A percentile compares a stretch with the other conserved stretches of the same genome.
These are phyloP conservation scores for Euura lappo DNA, from an alignment of 1,140 invertebrate species.

Conservation along the genomic window DNA sequence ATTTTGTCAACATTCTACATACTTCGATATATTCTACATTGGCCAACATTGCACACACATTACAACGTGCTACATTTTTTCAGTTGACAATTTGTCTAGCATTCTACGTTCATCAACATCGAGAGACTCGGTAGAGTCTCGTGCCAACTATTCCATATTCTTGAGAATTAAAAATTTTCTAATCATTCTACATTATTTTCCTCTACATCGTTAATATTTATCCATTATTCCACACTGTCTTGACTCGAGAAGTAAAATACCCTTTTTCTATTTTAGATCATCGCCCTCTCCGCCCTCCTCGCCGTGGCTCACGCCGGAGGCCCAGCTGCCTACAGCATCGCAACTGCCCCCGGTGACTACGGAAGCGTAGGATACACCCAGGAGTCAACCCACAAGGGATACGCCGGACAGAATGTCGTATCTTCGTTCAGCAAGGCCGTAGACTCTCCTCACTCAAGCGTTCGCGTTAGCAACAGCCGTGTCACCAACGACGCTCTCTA, in stretches of 20 bases:
- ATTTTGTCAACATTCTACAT: no score
- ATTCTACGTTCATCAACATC: no score
- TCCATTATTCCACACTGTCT: no score
- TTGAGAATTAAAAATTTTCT: no score
- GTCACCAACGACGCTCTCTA: constrained; percentile 58
- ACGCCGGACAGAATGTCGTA: constrained; percentile 59
- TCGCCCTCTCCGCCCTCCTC: constrained; percentile 44
- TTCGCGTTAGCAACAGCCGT: constrained; percentile 60
- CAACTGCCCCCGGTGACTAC: constrained; percentile 54
- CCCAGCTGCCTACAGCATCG: constrained; percentile 61
- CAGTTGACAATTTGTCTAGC: no score
- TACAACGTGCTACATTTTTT: no score
- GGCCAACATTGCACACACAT: no score
- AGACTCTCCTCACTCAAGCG: constrained; percentile 61
- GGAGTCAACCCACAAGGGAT: constrained; percentile 65
- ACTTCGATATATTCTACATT: no score
- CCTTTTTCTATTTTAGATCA: constrained; percentile 33
- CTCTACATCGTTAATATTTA: no score
- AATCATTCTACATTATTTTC: no score
- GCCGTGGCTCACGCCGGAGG: constrained; percentile 52
- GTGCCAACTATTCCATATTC: no score
- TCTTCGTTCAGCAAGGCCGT: constrained; percentile 61
- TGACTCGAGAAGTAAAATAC: not conserved
- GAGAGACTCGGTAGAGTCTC: no score
- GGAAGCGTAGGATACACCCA: constrained; percentile 60